Evolutionary conservation across 1,140 invertebrate genomes (phyloP), one percentile per base, ranked within the genome.

Genomic region (Ostrea edulis): DNA sequence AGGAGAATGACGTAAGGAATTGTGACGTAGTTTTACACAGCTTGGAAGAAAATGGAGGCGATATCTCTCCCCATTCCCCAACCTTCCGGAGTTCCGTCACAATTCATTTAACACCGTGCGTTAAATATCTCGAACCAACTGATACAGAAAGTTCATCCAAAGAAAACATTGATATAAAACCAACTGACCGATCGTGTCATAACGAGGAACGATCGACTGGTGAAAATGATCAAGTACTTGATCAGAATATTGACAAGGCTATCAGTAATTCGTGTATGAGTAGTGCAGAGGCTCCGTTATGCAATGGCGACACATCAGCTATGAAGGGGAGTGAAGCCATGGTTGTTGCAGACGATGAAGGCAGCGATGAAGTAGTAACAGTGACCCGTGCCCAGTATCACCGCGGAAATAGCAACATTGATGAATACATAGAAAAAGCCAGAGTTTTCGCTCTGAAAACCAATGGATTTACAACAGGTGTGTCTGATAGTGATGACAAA

Each of bases 221-320:
- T 77, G 68, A 77, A 35, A 77, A 25, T 77, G 68, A 77, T 77
- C 68, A 77, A 77, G 68, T 77, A 5, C 22, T 77, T 35, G 68
- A 77, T 14, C 25, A 77, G 29, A 77, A 77, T 29, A 77, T 77
- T 77, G 68, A 77, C 68, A 77, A 77, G 25, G 29, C 25, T 77
- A 77, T 77, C 68, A 77, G 68, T 77, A 77, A 77, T 29, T 25
- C 14, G 22, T 77, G 68, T 77, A 77, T 77, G 68, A 77, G 68
- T 77, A 7, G 68, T 17, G 25, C 11, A 25, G 68, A 25, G 68
- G 11, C 22, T 25, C 12, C 68, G 3, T 77, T 77, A 77, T 77
- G 68, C 11, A 77, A 77, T 25, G 68, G 68, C 68, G 25, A 77
- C 25, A 77, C 68, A 29, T 35, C 68, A 29, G 68, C 14, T 77